Percentiles rank a stretch among this genome's conserved stretches.
phyloP scores from a whole-genome alignment of 2,888 invertebrate species.

The Eumerus sabulonum region DNA sequence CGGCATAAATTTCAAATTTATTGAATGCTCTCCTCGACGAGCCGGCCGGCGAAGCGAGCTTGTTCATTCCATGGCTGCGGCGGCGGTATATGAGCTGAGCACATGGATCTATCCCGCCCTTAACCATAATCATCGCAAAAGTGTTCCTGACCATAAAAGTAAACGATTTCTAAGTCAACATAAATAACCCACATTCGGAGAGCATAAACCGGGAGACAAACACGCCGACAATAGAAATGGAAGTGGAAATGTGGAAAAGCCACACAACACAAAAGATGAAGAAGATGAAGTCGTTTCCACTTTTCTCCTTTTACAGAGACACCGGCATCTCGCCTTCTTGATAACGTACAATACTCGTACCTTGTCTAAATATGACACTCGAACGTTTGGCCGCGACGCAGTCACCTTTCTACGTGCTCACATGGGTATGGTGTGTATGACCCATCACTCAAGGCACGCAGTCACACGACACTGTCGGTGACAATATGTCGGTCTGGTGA shows the following conservation, averaged over 20 bases:
- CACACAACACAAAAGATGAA: conserved; percentile 37
- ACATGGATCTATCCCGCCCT: conserved; percentile 46
- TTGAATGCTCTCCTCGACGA: conserved; percentile 61
- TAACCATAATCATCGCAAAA: conserved; percentile 66
- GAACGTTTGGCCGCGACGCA: too few relatives aligned
- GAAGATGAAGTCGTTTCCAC: conserved; percentile 65
- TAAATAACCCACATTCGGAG: conserved; percentile 63
- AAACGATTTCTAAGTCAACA: conserved; percentile 69
- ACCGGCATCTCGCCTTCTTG: too few relatives aligned
- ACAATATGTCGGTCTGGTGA: too few relatives aligned
- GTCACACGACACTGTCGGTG: too few relatives aligned
- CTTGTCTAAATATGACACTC: too few relatives aligned
- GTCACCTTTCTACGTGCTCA: too few relatives aligned
- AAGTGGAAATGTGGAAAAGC: conserved; percentile 20
- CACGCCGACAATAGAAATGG: conserved; percentile 37
- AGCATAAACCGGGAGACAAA: conserved; percentile 44
- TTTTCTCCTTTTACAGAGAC: conserved; percentile 59
- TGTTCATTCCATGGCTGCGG: conserved; percentile 35
- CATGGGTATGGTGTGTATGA: too few relatives aligned
- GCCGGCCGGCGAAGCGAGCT: conserved; percentile 35
- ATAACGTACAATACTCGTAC: too few relatives aligned
- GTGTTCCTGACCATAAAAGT: conserved; percentile 63
- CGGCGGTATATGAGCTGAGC: conserved; percentile 37
- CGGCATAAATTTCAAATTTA: conserved; percentile 62
- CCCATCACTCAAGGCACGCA: too few relatives aligned